Percentiles rank a stretch among this genome's conserved stretches.
These are phyloP conservation scores for Pecten maximus DNA, from an alignment of 2,888 invertebrate species.

Conservation along the genomic window DNA sequence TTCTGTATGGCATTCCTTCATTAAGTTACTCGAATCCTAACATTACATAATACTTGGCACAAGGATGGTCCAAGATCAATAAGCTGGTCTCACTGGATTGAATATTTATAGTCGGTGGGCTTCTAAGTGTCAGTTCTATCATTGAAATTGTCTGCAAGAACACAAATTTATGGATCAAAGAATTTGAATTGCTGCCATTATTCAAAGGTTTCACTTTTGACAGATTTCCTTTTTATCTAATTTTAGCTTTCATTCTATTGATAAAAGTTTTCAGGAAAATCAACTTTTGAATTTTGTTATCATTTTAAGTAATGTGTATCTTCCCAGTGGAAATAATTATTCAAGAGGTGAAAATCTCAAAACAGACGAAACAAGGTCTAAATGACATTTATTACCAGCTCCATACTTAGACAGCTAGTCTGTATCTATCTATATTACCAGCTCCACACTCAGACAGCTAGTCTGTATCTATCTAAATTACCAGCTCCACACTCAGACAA, in stretches of 20 bases:
- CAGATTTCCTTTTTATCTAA: neutral
- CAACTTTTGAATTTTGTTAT: conserved; percentile 19
- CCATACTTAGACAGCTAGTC: too few species aligned
- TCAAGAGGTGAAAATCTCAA: neutral
- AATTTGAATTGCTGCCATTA: conserved; percentile 3
- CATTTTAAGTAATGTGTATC: neutral
- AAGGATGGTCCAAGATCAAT: neutral
- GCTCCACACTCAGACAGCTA: too few species aligned
- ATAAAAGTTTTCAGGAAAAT: neutral
- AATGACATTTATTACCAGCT: neutral
- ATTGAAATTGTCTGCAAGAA: conserved; percentile 15
- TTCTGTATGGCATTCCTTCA: neutral
- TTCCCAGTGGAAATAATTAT: neutral
- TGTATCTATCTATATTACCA: too few species aligned
- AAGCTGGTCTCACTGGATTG: neutral
- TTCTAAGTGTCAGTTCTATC: conserved; percentile 17
- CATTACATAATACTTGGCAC: conserved; percentile 1
- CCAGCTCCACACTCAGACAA: too few species aligned
- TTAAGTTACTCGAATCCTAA: neutral
- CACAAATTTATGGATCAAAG: neutral
- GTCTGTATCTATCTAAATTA: too few species aligned
- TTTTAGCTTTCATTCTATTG: neutral
- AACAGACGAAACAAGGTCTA: neutral
- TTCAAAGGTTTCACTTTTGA: conserved; percentile 19
- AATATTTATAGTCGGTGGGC: conserved; percentile 9